Evolutionary conservation across 2,888 invertebrate genomes (phyloP), one percentile per base, ranked within the genome.

Genomic region (Perithous albicinctus): DNA sequence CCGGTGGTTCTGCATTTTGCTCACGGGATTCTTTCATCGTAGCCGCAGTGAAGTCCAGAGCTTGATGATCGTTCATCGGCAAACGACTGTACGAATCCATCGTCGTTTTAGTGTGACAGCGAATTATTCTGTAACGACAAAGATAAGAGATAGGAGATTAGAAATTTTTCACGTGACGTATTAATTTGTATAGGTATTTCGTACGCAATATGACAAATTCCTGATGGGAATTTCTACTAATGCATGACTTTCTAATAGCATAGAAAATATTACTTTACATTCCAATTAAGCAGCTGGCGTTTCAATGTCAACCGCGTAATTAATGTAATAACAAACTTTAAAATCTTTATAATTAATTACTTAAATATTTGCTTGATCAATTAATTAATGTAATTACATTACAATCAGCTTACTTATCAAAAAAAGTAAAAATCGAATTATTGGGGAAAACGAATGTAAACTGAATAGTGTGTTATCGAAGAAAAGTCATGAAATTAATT

Each of bases 31-130:
- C 41, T 32, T 73, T 51, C 35, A 64, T 85, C 20, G 29, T 0
- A 1, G 38, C 6, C 15, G 77, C 79, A 0, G 87, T 85, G 54
- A 85, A 89, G 29, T 88, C 87, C 32, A 88, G 46, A 0, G 86
- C 85, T 15, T 84, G 51, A 6, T 82, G 64, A 20, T 75, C 72
- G 6, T 69, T 80, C 78, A 82, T 56, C 59, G 56, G 35, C 20
- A 67, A 8, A 12, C 26, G 48, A 32, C 35, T 46, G 69, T 75
- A 76, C 26, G 72, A 70, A 51, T 86, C 85, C 85, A 83, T 86
- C 59, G 29, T 56, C 54, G 26, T n/a, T 23, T 69, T 2, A 8
- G 15, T 46, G 5, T 2, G n/a, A n/a, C n/a, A 2, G 23, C 29
- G 59, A 46, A 46, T 70, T 29, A 32, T 63, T 32, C 72, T 72